phyloP scores from a whole-genome alignment of 2,888 invertebrate species.

The Sclerodermus sp. region DNA sequence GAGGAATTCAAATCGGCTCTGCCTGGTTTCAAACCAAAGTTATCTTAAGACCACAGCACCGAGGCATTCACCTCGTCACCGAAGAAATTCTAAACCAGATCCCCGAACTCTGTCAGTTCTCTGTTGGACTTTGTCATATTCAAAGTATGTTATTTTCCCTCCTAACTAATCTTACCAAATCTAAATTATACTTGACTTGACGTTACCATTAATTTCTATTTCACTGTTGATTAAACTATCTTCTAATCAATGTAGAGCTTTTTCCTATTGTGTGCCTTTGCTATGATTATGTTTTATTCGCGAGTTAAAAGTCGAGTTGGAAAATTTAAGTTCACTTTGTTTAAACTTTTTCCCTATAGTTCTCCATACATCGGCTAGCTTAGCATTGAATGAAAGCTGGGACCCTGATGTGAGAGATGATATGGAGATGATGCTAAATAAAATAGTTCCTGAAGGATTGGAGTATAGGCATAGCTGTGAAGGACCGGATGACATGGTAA shows the following conservation, averaged over 20 bases:
- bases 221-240: neutral
- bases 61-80: conserved; percentile 95
- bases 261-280: too few species aligned
- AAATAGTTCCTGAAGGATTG: conserved; percentile 96
- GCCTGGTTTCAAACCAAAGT: conserved; percentile 99
- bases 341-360: conserved; percentile 66
- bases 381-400: conserved; percentile 97
- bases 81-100: conserved; percentile 94
- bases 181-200: neutral
- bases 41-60: conserved; percentile 91
- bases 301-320: neutral
- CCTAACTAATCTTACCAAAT: neutral
- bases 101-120: conserved; percentile 92
- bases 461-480: conserved; percentile 96
- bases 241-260: neutral
- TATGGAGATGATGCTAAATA: conserved; percentile 99
- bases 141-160: conserved; percentile 78
- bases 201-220: too few species aligned
- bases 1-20: conserved; percentile 90
- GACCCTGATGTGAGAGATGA: conserved; percentile 96
- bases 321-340: neutral
- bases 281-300: neutral
- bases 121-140: conserved; percentile 94
- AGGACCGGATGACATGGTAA: conserved; percentile 98
- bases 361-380: conserved; percentile 96